Evolutionary conservation across 2,888 invertebrate species (phyloP).

Genomic region (Orchestes rusci): DNA sequence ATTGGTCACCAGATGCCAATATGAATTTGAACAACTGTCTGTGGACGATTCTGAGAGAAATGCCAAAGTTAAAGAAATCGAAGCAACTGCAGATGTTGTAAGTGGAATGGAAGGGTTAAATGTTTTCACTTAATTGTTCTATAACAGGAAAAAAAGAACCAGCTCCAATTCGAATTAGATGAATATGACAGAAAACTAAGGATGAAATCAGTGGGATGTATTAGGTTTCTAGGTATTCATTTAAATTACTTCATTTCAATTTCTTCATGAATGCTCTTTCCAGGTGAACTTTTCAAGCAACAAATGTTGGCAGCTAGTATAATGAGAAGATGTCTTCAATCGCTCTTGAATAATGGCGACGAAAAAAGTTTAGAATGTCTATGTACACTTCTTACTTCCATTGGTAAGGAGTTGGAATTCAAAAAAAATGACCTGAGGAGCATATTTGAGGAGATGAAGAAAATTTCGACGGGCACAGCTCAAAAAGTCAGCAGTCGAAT

Average conservation of each 20-base stretch:
- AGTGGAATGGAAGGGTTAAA: too few species aligned
- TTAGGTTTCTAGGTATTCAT: conserved; percentile 68
- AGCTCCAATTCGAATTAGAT: conserved; percentile 59
- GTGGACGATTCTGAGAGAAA: conserved; percentile 56
- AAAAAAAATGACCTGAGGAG: conserved; percentile 47
- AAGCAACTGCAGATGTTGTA: conserved; percentile 50
- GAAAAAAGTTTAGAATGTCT: conserved; percentile 92
- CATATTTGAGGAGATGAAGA: conserved; percentile 64
- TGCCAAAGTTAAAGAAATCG: conserved; percentile 50
- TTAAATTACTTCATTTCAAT: too few species aligned
- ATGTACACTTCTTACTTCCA: conserved; percentile 84
- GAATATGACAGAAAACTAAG: conserved; percentile 73
- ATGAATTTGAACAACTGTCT: conserved; percentile 80
- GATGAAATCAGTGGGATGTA: conserved; percentile 82
- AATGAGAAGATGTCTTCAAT: conserved; percentile 77
- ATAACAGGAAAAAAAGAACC: conserved; percentile 67
- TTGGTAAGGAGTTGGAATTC: conserved; percentile 75
- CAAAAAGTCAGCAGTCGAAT: conserved; percentile 50
- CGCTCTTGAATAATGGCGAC: conserved; percentile 66
- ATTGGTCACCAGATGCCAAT: conserved; percentile 78
- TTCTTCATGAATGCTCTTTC: too few species aligned
- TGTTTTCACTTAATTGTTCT: too few species aligned
- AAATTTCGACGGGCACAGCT: conserved; percentile 57
- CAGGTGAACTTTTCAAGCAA: conserved; percentile 87
- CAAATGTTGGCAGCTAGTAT: conserved; percentile 82